Evolutionary conservation across 2,113 vertebrate species (phyloP), one percentile per base, ranked within the genome.

Genomic region (Alethe castanea): DNA sequence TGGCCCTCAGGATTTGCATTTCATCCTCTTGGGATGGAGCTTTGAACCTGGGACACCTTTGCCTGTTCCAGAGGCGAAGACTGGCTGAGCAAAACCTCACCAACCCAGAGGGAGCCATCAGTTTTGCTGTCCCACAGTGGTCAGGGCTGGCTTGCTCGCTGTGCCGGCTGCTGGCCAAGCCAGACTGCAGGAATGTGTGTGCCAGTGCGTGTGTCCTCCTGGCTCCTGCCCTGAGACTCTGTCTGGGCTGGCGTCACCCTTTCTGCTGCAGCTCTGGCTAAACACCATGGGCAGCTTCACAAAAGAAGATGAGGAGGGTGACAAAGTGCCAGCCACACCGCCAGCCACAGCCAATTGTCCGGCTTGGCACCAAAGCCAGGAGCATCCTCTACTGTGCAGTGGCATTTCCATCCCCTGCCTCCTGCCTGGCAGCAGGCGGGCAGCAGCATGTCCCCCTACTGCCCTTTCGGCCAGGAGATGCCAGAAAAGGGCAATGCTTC

Each of bases 291-390:
- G 23, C 11, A 0, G 83, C 72, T 23, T 53, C 72, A 45, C 64
- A 84, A 83, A 90, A 76, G 36, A 33, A 15, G 22, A 65, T 5
- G 18, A 48, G 85, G 52, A 81, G n/a, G 42, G 50, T 89, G 89
- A 73, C 86, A 70, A 92, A 83, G 65, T 0, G 0, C 65, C 0
- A 0, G 67, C 53, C 50, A 19, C 15, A 4, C 36, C 2, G 0
- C 81, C 56, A 57, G 85, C 60, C 47, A 40, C 60, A 74, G 65
- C 61, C 0, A 0, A 67, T 73, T 86, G 71, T 62, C 73, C 88
- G 59, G 61, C 59, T 56, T 52, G 79, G 88, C 62, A 83, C 57
- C 22, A 25, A 54, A 88, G 40, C 60, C 50, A 29, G 78, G 25
- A 93, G 91, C 82, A 72, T 85, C 74, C 45, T 52, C 14, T 66